Percentiles rank a stretch among this genome's conserved stretches.
These are phyloP conservation scores for Chelon auratus DNA, from an alignment of 2,797 vertebrate genomes.

Conservation along the genomic window DNA sequence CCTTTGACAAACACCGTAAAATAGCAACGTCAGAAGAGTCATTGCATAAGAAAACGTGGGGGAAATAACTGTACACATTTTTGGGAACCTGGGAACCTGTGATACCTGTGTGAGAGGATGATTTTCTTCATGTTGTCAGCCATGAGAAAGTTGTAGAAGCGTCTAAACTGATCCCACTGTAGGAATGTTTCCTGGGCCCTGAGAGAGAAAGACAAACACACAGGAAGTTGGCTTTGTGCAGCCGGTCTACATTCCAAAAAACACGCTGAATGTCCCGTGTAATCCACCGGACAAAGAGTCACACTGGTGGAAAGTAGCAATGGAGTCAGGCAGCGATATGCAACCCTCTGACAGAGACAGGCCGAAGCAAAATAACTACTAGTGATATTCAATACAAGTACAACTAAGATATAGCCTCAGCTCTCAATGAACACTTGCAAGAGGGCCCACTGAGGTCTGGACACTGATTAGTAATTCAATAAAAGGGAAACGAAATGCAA, in stretches of 20 bases:
- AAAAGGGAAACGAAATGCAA: slow-evolving; percentile 12
- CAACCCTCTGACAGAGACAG: slow-evolving; percentile 34
- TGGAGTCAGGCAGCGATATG: slow-evolving; percentile 36
- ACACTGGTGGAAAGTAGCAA: slow-evolving; percentile 24
- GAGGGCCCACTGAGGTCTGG: slow-evolving; percentile 7
- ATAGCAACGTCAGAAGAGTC: too few species aligned
- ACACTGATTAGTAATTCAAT: slow-evolving; percentile 28
- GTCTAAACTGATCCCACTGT: slow-evolving; percentile 97
- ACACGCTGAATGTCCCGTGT: slow-evolving; percentile 52
- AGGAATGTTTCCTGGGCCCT: slow-evolving; percentile 98
- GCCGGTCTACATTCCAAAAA: slow-evolving; percentile 59
- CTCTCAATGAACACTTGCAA: not conserved
- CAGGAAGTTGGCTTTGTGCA: slow-evolving; percentile 64
- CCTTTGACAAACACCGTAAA: not conserved
- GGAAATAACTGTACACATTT: not conserved
- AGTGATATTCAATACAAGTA: not conserved
- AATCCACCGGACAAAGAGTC: slow-evolving; percentile 66
- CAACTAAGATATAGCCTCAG: not conserved
- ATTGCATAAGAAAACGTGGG: not conserved
- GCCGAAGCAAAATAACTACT: slow-evolving; percentile 8
- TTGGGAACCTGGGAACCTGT: not conserved
- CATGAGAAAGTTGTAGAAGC: slow-evolving; percentile 99
- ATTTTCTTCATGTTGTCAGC: slow-evolving; percentile 99
- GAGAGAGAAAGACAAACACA: slow-evolving; percentile 56
- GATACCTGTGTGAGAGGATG: slow-evolving; percentile 96